phyloP scores from a whole-genome alignment of 2,113 vertebrate genomes.

The Carassius carassius region DNA sequence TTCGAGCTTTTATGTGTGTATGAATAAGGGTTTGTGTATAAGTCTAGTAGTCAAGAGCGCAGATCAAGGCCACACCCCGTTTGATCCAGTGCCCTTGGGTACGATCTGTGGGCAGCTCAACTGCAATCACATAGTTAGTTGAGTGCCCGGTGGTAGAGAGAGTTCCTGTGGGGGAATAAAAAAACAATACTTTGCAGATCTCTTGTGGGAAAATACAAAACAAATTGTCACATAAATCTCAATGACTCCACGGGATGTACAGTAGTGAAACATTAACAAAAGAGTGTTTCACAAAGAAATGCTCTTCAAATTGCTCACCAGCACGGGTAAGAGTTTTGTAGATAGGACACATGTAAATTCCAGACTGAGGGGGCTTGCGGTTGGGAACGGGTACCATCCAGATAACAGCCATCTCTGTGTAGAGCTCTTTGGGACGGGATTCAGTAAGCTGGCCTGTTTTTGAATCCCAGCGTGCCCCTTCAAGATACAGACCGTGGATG shows the following conservation, averaged over 20 bases:
- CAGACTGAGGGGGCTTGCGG: constrained; percentile 67
- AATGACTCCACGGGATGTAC: neutral
- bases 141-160: constrained; percentile 88
- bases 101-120: constrained; percentile 82
- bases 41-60: constrained; percentile 84
- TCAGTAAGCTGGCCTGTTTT: constrained; percentile 66
- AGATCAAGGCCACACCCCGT: constrained; percentile 85
- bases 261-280: constrained; percentile 1
- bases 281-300: neutral
- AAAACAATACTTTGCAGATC: neutral
- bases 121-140: constrained; percentile 86
- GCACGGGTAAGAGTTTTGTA: constrained; percentile 91
- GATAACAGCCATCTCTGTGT: constrained; percentile 87
- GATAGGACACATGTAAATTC: constrained; percentile 87
- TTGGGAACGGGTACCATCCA: constrained; percentile 81
- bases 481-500: constrained; percentile 86
- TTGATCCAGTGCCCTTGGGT: constrained; percentile 88
- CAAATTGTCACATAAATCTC: neutral
- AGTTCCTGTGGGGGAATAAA: constrained; percentile 74
- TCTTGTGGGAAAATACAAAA: neutral
- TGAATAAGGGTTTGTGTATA: constrained; percentile 23
- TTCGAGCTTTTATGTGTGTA: neutral
- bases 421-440: constrained; percentile 85
- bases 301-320: constrained; percentile 69
- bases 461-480: constrained; percentile 86